These are phyloP conservation scores for Drosophila pegasa DNA, from an alignment of 2,888 invertebrate species.

Conservation along the genomic window DNA sequence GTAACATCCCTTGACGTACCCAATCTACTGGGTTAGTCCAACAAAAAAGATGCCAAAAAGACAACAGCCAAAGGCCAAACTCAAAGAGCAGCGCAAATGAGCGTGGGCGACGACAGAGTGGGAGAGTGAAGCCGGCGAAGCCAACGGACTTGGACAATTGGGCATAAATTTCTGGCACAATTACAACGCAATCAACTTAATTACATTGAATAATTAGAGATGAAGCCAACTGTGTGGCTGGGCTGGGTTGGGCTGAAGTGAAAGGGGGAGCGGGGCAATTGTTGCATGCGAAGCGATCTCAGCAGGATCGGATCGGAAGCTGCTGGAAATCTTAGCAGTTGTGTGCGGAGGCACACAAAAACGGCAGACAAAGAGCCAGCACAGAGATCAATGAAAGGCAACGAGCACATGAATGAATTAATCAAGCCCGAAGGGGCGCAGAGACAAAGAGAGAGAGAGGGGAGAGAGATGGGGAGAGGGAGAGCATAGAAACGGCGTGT, in stretches of 20 bases:
- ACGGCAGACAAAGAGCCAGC: slow-evolving; percentile 38
- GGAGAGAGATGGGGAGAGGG: background rate
- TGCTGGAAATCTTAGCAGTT: slow-evolving; percentile 18
- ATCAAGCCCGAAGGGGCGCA: slow-evolving; percentile 16
- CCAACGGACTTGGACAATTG: slow-evolving; percentile 59
- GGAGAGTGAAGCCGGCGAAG: slow-evolving; percentile 21
- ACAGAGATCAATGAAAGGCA: slow-evolving; percentile 65
- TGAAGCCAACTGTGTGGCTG: slow-evolving; percentile 28
- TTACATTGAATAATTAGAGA: slow-evolving; percentile 78
- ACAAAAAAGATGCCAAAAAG: slow-evolving; percentile 14
- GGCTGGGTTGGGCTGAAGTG: background rate
- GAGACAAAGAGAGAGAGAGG: background rate
- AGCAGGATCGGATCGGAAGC: slow-evolving; percentile 27
- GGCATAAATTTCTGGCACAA: slow-evolving; percentile 74
- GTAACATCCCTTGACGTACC: background rate
- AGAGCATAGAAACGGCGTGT: slow-evolving; percentile 14
- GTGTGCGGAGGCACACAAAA: slow-evolving; percentile 8
- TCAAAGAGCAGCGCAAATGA: slow-evolving; percentile 28
- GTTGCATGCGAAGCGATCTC: slow-evolving; percentile 14
- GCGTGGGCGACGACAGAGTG: background rate
- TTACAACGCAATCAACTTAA: slow-evolving; percentile 75
- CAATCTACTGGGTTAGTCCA: slow-evolving; percentile 4
- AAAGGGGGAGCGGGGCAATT: background rate
- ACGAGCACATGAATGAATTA: slow-evolving; percentile 56
- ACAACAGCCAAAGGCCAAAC: slow-evolving; percentile 6